Evolutionary conservation across 1,140 invertebrate genomes (phyloP).

Genomic region (Globodera rostochiensis): DNA sequence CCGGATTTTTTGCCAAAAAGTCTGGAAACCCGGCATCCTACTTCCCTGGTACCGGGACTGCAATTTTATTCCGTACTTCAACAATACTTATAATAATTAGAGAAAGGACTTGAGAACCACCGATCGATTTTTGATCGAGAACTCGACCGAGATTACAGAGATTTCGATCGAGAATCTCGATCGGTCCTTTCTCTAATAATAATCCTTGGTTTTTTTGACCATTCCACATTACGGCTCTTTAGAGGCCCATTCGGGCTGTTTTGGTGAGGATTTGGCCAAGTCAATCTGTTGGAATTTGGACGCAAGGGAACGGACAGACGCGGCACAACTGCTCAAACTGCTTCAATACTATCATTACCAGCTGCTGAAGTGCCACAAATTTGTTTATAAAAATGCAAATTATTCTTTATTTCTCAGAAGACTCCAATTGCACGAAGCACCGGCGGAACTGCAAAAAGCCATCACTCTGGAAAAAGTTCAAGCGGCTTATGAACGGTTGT

Average conservation of each 20-base stretch:
- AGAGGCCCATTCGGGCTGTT: conserved; percentile 62
- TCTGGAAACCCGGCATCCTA: no score
- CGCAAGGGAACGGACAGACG: conserved; percentile 41
- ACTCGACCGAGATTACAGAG: no score
- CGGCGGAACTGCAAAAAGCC: conserved; percentile 16
- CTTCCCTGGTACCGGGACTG: no score
- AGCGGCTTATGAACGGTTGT: conserved; percentile 24
- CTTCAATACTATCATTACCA: conserved; percentile 53
- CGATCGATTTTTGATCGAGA: no score
- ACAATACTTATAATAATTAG: no score
- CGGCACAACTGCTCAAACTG: conserved; percentile 40
- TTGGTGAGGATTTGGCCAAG: conserved; percentile 60
- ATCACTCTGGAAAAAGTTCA: conserved; percentile 35
- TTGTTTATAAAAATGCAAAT: not conserved
- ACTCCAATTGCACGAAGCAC: conserved; percentile 20
- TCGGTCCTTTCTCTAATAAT: not conserved
- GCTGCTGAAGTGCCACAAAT: conserved; percentile 37
- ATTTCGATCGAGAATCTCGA: not conserved
- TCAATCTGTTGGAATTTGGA: conserved; percentile 62
- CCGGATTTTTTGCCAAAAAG: no score
- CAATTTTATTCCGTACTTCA: no score
- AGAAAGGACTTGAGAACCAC: no score
- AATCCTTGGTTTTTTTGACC: no score
- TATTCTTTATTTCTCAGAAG: not conserved
- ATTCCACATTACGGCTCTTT: conserved; percentile 4